phyloP scores from a whole-genome alignment of 2,888 invertebrate species.

The Cyaniris semiargus region DNA sequence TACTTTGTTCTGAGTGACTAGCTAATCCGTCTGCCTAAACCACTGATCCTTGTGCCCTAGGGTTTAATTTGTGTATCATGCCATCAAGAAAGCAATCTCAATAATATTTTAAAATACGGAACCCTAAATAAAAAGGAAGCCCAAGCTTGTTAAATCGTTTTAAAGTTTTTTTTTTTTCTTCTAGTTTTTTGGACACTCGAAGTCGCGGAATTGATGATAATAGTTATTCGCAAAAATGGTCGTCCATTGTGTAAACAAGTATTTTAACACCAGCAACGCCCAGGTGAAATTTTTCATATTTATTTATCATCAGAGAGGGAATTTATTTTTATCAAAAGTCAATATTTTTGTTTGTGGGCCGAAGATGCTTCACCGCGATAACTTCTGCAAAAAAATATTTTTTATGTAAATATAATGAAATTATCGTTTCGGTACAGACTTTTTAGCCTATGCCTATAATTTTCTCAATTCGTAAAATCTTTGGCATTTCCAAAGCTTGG shows the following conservation, averaged over 20 bases:
- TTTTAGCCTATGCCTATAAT: too few relatives aligned
- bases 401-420: background rate
- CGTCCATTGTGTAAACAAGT: background rate
- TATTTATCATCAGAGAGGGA: background rate
- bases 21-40: too few relatives aligned
- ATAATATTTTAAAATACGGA: too few relatives aligned
- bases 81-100: too few relatives aligned
- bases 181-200: too few relatives aligned
- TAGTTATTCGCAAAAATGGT: background rate
- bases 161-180: too few relatives aligned
- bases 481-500: background rate
- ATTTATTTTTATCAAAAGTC: slow-evolving; percentile 11
- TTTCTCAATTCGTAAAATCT: background rate
- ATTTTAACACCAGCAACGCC: slow-evolving; percentile 36
- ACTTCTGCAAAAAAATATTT: background rate
- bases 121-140: too few relatives aligned
- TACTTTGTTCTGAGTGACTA: too few relatives aligned
- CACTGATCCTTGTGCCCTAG: too few relatives aligned
- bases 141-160: too few relatives aligned
- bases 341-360: slow-evolving; percentile 6
- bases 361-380: background rate
- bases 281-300: slow-evolving; percentile 40
- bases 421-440: background rate
- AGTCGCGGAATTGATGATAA: background rate
- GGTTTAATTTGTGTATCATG: too few relatives aligned